Percentiles rank a stretch among this genome's conserved stretches.
Evolutionary conservation across 2,888 invertebrate genomes (phyloP).

Genomic region (Acheta domesticus): DNA sequence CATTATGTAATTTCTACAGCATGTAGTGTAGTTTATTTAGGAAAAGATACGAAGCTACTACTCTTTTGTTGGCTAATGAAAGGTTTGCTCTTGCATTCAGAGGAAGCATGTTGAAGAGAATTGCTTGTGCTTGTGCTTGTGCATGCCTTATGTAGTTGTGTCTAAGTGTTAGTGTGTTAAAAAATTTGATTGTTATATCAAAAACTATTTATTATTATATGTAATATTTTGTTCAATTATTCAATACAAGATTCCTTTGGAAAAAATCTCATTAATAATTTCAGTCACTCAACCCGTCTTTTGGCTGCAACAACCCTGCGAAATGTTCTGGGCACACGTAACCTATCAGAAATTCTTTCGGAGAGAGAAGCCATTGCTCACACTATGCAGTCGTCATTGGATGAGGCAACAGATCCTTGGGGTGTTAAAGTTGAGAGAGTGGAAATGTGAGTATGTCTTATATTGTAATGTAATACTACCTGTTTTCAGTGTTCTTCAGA

Average conservation of each 20-base stretch:
- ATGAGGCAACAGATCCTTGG: slow-evolving; percentile 88
- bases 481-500: too few relatives aligned
- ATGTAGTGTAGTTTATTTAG: too few relatives aligned
- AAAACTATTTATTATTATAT: not conserved
- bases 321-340: slow-evolving; percentile 89
- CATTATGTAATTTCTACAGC: too few relatives aligned
- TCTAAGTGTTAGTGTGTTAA: not conserved
- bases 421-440: slow-evolving; percentile 92
- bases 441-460: slow-evolving; percentile 76
- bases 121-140: too few relatives aligned
- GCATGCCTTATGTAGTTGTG: too few relatives aligned
- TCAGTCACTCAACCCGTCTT: slow-evolving; percentile 74
- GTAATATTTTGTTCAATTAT: not conserved
- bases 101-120: too few relatives aligned
- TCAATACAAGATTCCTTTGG: not conserved
- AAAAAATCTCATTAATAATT: not conserved
- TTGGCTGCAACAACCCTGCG: slow-evolving; percentile 80
- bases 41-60: too few relatives aligned
- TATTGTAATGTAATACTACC: not conserved
- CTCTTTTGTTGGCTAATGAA: too few relatives aligned
- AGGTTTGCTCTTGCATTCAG: too few relatives aligned
- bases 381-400: slow-evolving; percentile 81
- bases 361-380: slow-evolving; percentile 89
- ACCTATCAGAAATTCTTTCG: slow-evolving; percentile 84
- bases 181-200: not conserved